These are phyloP conservation scores for Tenebrio molitor DNA, from an alignment of 1,140 invertebrate species.

Conservation along the genomic window DNA sequence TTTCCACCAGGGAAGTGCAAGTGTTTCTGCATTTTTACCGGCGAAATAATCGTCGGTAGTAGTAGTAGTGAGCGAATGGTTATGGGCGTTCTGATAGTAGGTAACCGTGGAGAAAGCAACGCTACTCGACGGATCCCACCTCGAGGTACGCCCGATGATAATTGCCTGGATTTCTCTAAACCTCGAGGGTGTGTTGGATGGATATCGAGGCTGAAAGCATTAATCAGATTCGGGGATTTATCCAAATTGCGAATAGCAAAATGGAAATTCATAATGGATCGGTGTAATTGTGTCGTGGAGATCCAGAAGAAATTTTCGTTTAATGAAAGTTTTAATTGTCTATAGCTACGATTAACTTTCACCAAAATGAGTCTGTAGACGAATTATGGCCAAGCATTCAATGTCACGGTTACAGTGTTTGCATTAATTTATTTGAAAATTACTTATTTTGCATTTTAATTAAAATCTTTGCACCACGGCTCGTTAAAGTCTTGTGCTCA, in stretches of 20 bases:
- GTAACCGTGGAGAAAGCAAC: conserved; percentile 22
- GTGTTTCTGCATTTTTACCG: conserved; percentile 45
- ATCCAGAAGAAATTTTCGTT: not conserved
- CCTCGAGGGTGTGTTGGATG: too few species aligned
- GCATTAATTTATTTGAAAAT: not conserved
- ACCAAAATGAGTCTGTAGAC: not conserved
- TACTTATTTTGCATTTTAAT: not conserved
- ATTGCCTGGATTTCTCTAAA: conserved; percentile 26
- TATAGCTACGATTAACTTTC: not conserved
- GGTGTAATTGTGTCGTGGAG: not conserved
- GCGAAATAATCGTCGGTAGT: not conserved
- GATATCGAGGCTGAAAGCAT: not conserved
- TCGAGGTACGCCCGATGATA: conserved; percentile 6
- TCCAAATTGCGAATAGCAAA: too few species aligned
- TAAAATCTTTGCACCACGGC: too few species aligned
- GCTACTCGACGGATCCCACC: conserved; percentile 17
- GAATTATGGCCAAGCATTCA: not conserved
- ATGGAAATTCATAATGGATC: too few species aligned
- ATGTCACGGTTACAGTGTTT: not conserved
- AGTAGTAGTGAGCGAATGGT: not conserved
- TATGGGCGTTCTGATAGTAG: conserved; percentile 24
- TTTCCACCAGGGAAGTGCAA: conserved; percentile 43
- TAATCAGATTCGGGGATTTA: too few species aligned
- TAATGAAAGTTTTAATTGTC: not conserved
- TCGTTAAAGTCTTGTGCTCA: too few species aligned